phyloP scores from a whole-genome alignment of 2,888 invertebrate species.

The Tipula vernalis region DNA sequence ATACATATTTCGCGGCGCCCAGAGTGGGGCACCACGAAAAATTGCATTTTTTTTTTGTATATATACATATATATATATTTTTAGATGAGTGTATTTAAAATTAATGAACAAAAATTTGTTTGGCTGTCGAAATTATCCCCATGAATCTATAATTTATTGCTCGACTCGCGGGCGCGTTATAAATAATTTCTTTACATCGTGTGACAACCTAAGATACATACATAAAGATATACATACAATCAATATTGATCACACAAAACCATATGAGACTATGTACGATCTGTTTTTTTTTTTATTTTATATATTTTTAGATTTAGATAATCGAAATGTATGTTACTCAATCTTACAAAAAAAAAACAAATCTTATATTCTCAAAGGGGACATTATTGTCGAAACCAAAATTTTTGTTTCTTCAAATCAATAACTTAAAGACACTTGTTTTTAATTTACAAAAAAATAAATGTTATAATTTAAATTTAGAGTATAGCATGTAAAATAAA shows the following conservation, averaged over 20 bases:
- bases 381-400: neutral
- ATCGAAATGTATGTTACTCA: neutral
- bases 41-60: neutral
- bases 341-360: neutral
- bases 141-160: neutral
- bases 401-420: neutral
- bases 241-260: neutral
- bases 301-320: neutral
- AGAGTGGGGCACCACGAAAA: neutral
- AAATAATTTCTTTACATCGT: neutral
- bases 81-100: neutral
- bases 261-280: neutral
- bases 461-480: neutral
- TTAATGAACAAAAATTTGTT: neutral
- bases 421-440: slow-evolving; percentile 4
- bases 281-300: neutral
- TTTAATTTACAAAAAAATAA: neutral
- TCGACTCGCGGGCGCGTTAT: neutral
- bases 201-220: neutral
- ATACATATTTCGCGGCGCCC: neutral
- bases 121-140: neutral
- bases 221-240: neutral
- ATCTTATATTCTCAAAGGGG: neutral
- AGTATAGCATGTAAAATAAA: neutral
- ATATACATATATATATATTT: neutral